Evolutionary conservation across 2,888 invertebrate genomes (phyloP), one percentile per base, ranked within the genome.

Genomic region (Lithosia quadra): DNA sequence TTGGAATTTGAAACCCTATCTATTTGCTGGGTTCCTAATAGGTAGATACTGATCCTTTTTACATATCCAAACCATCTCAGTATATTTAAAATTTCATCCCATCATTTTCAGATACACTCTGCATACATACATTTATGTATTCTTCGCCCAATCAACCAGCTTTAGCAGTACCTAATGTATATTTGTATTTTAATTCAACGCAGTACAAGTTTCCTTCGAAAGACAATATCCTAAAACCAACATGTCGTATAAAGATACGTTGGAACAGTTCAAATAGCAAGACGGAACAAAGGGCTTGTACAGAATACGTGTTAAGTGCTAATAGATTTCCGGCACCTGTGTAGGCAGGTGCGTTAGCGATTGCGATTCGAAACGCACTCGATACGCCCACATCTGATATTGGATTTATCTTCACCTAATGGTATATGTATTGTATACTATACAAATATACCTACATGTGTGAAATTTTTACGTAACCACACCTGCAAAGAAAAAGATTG

Each of bases 251-350:
- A 76, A 76, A 79, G 76, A 77, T 74, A 77, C 81, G 80, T 80
- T 79, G 74, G 72, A 81, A 81, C 78, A 73, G 79, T 80, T 79
- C 75, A 74, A 81, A 81, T 72, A 73, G 65, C 60, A 68, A 65
- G 57, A 63, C 65, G 62, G 79, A 84, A 87, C 85, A 86, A 86
- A 86, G 82, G 82, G 83, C 75, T 77, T 81, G 79, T 81, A 70
- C 76, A 57, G 69, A 77, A 77, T 79, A 80, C 82, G 80, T 79
- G 80, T 81, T 80, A 85, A 85, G 87, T 86, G 88, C 84, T 89
- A 88, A 89, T 91, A 89, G 86, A 86, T 88, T 88, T 91, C 91
- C 90, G 89, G 87, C 93, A 93, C 91, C 92, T 92, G 91, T 90
- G 82, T 73, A 74, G 85, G 89, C 92, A 92, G 92, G 92, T 92